Evolutionary conservation across 1,140 invertebrate species (phyloP), one percentile per base, ranked within the genome.

Genomic region (Sitodiplosis mosellana): DNA sequence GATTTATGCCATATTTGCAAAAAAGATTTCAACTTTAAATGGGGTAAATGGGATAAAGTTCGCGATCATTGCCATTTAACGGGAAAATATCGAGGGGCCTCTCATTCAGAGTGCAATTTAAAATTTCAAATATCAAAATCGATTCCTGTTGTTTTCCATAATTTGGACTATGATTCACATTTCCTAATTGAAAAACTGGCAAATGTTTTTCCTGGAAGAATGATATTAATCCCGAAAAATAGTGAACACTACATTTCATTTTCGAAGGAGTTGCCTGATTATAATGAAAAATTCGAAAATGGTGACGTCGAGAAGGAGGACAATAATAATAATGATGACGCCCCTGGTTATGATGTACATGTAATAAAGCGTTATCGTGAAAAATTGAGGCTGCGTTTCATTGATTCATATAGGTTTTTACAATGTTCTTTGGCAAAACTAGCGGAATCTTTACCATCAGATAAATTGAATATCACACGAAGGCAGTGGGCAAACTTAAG

Each of bases 91-190:
- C 47, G 64, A 48, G 59, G 58, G 15, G 22, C 52, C n/a, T 60
- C 61, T 0, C 63, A 67, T 55, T 47, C 54, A 12, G 20, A 20
- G 11, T 66, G 61, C 49, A 68, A 68, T 54, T 36, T 65, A 19
- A 52, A 61, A 47, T 64, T 53, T 54, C 50, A 58, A 52, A 44
- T 56, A 38, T 10, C 49, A 20, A 51, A 53, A 49, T 59, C 60
- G 50, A 49, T 66, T 49, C 61, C 64, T 19, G 51, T 67, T 18
- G 53, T 63, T 47, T 65, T 64, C 45, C 59, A 61, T 56, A 59
- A 61, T 54, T 54, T 63, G 2, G 55, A 53, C 2, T 60, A 61
- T 51, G 57, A 65, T 53, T 49, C 46, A 38, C 62, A 67, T 52
- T 51, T 65, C 14, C 56, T 68, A 47, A 54, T 67, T 5, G 51